Base-by-base conservation (phyloP, 2,888 invertebrate species). In the Diarsia dahlii region DNA sequence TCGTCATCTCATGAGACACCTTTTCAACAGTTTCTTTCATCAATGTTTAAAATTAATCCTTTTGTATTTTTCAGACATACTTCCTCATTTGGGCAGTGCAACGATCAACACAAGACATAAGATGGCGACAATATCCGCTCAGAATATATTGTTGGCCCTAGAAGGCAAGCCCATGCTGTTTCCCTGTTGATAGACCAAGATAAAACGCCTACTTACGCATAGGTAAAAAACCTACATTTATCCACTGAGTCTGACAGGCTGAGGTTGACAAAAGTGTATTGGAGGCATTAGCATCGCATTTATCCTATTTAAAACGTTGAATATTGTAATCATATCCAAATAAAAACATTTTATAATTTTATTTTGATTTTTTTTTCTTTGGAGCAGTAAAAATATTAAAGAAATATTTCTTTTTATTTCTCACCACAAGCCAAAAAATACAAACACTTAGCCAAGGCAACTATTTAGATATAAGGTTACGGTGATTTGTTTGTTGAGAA, bases 51-150 rank as follows among this genome's bases (percentile, higher is more conserved):
- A 23, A 28, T 58, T 15, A 13, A 56, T 13, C 39, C 13, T 45
- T 45, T 66, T 72, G 39, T 75, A 73, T 76, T 64, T 97, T 97
- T 78, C 94, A 98, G 98, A 98, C 78, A 94, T 99, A 45, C 85
- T 98, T 10, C 99, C 99, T 2, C 99, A 99, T 92, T 92, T 99
- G 89, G 99, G 98, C 52, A 98, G 98, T 86, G 98, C 99, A 6
- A 99, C 99, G 0, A 85, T 97, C 0, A 96, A 97, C 73, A 98
- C 99, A 0, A 97, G 99, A 71, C 97, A 97, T 71, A 97, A 97
- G 0, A 99, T 99, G 99, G 97, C 98, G 0, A 94, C 95, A 63
- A 94, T 98, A 74, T 97, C 98, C 3, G 98, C 98, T 0, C 97
- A 97, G 87, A 99, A 99, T 92, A 97, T 99, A 72, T 90, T 98